Evolutionary conservation across 2,888 invertebrate genomes (phyloP), one percentile per base, ranked within the genome.

Genomic region (Biston betularia): DNA sequence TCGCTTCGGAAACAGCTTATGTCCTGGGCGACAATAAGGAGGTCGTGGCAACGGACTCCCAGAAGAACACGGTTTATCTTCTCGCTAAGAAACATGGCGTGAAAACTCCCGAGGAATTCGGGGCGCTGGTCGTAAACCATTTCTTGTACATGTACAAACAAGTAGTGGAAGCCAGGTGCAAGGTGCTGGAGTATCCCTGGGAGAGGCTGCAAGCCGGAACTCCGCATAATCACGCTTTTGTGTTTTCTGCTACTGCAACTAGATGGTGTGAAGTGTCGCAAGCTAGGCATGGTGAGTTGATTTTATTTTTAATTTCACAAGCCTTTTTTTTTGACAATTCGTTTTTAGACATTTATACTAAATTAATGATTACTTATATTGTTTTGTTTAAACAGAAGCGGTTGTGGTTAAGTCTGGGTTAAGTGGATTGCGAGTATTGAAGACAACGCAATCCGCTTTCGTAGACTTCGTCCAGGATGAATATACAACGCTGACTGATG

Each of bases 391-490:
- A 49, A 77, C 85, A 93, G 93, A 93, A 79, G 92, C 93, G 62
- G 93, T 96, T 9, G 89, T 90, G 63, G 95, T 97, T 52, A 95
- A 95, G 61, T 96, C 96, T 9, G 97, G 97, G 9, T 87, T 97
- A 60, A 95, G 95, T 75, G 95, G 95, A 33, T 90, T 97, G 33
- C 94, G 96, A 48, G 95, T 97, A 0, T 86, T 97, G 70, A 97
- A 97, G 87, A 97, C 97, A 0, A 97, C 97, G 0, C 96, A 97
- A 82, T 97, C 97, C 0, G 95, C 97, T 0, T 97, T 97, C 81
- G 96, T 95, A 3, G 96, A 97, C 85, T 97, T 97, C 80, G 95
- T 97, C 33, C 95, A 96, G 81, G 97, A 97, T 79, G 97, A 97
- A 77, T 97, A 96, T 85, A 95, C 97, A 35, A 96, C 97, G 0